A percentile compares a stretch with the other conserved stretches of the same genome.
These are phyloP conservation scores for Enteromius treurensis DNA, from an alignment of 2,797 vertebrate species.

Conservation along the genomic window DNA sequence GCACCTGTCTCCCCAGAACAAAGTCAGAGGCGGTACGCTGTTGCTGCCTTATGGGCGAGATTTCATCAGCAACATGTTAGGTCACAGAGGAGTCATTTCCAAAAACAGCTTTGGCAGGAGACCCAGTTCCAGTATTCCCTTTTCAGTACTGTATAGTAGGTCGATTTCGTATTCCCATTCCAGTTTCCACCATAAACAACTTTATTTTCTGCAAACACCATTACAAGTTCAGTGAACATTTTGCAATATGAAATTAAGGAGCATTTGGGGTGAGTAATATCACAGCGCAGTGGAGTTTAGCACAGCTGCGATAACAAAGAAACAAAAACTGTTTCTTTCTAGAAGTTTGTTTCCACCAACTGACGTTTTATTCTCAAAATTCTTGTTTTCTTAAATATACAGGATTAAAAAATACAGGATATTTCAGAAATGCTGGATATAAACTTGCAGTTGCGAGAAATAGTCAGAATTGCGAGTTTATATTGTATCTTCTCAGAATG, in stretches of 20 bases:
- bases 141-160: constrained; percentile 32
- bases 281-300: background rate
- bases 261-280: background rate
- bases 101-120: constrained; percentile 53
- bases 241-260: constrained; percentile 19
- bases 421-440: background rate
- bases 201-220: background rate
- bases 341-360: background rate
- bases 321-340: background rate
- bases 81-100: constrained; percentile 51
- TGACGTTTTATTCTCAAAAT: no score
- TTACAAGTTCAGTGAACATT: background rate
- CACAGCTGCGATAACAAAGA: background rate
- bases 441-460: background rate
- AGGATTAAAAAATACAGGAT: no score
- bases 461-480: no score
- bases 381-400: no score
- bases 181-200: background rate
- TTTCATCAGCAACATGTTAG: constrained; percentile 56
- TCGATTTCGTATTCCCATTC: background rate
- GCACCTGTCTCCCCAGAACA: constrained; percentile 71
- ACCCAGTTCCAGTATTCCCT: background rate
- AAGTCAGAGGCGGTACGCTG: constrained; percentile 42
- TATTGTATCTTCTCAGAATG: no score
- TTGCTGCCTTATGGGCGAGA: constrained; percentile 54